Evolutionary conservation across 2,888 invertebrate genomes (phyloP), one percentile per base, ranked within the genome.

Genomic region (Quadriops clusia): DNA sequence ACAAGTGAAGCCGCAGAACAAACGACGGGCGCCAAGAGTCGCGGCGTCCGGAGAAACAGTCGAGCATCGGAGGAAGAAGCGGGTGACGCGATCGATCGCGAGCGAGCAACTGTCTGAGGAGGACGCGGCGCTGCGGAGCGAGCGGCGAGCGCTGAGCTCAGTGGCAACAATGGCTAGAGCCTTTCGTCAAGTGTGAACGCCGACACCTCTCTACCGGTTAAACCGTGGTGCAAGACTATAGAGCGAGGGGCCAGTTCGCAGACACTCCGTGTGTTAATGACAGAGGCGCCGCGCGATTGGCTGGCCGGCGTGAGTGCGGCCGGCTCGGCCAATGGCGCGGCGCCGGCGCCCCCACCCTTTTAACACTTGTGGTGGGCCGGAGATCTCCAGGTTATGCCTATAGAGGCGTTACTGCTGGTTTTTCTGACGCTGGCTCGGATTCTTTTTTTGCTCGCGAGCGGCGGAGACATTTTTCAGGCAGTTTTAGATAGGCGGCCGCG

Each of bases 261-360:
- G 15, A 23, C 45, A 51, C 56, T 50, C 54, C 51, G 43, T 45
- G 63, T 58, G 63, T 62, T 64, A 64, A 64, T 64, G 64, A 63
- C 56, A 53, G 46, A 42, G 46, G 48, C 51, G 60, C 55, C 34
- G 30, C 42, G 45, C 51, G 37, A 61, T 61, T 61, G 61, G 61
- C 44, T 46, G 48, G 33, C 39, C 41, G 51, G 54, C 51, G 56
- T 54, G 50, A 50, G 53, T 50, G 46, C 45, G 47, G 50, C 50
- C 55, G 49, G 45, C 44, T 43, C 41, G 48, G 45, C 60, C 60
- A 60, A 61, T 60, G 43, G 53, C 37, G 34, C 45, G 58, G 62
- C 60, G 62, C 54, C 54, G 53, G 50, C 41, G 40, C 54, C 56
- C 61, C 61, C 58, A 54, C 61, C 51, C 51, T 54, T 61, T 60